Base-by-base conservation (phyloP, 1,140 invertebrate genomes). In the Tribolium castaneum region DNA sequence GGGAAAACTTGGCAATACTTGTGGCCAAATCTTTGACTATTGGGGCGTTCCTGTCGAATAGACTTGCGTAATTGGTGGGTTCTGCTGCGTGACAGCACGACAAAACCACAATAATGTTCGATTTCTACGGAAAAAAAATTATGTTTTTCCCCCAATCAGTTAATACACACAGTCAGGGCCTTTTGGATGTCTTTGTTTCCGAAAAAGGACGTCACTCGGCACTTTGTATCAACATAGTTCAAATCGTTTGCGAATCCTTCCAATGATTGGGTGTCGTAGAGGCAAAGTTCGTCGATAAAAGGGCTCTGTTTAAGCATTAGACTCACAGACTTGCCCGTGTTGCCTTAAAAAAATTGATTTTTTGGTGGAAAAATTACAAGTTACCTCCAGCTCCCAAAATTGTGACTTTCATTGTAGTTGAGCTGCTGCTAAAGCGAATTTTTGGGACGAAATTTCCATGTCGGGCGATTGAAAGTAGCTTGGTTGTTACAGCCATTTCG, bases 141-240 rank as follows among this genome's bases (percentile, higher is more conserved):
- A 51, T 59, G 45, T 35, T 70, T 51, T 19, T 19, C 14, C 39
- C n/a, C n/a, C n/a, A 1, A 49, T 14, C 12, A 14, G 56, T 25
- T 19, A 19, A 2, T 70, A 87, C n/a, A n/a, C n/a, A n/a, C 86
- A 76, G 87, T 84, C 9, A 90, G 82, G 3, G 89, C 88, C 70
- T 88, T 86, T 73, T 75, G 45, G 7, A 84, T 39, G 16, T 80
- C 78, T 35, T 81, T 86, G 82, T 14, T 87, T 81, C 87, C 82
- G 30, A 70, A 85, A 78, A 85, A 90, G 0, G 88, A 87, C 2
- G 91, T 90, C 0, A 96, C 91, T 86, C 93, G 94, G 78, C 90
- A 91, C 70, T 86, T 88, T 2, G 90, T 91, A 80, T 92, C 90
- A 6, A 92, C 88, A 50, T 91, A 89, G 79, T 87, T 90, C 4